Percentiles rank a stretch among this genome's conserved stretches.
Conservation (phyloP, 2,888 invertebrate species). For the Agrotis segetum region DNA sequence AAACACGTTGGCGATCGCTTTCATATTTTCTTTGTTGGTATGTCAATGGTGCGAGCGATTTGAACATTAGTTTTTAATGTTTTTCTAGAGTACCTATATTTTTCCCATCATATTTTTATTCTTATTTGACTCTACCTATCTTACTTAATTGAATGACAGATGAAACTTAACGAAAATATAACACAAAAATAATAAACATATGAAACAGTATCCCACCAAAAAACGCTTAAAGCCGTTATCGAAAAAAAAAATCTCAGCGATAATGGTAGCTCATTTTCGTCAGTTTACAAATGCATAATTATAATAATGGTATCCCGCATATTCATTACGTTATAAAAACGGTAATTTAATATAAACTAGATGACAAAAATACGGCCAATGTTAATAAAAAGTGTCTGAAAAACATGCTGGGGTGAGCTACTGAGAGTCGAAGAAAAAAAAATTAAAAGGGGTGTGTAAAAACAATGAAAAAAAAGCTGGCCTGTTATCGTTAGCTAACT, state of each 20-base stretch:
- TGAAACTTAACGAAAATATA: neutral
- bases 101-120: neutral
- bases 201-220: constrained; percentile 36
- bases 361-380: constrained; percentile 88
- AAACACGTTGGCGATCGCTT: constrained; percentile 43
- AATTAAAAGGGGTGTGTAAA: constrained; percentile 81
- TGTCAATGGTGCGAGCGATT: neutral
- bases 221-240: constrained; percentile 65
- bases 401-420: constrained; percentile 79
- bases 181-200: neutral
- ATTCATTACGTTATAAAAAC: constrained; percentile 88
- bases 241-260: constrained; percentile 76
- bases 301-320: constrained; percentile 84
- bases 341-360: constrained; percentile 91
- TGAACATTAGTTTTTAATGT: neutral
- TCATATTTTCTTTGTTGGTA: constrained; percentile 29
- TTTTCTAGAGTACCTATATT: neutral
- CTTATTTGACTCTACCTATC: neutral
- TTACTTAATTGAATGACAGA: neutral
- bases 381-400: constrained; percentile 81
- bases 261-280: constrained; percentile 86
- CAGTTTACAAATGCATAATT: constrained; percentile 80
- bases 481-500: constrained; percentile 84
- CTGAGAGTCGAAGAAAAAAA: constrained; percentile 73
- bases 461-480: constrained; percentile 83